Evolutionary conservation across 2,888 invertebrate genomes (phyloP).

Genomic region (Meiosimyza platycephala): DNA sequence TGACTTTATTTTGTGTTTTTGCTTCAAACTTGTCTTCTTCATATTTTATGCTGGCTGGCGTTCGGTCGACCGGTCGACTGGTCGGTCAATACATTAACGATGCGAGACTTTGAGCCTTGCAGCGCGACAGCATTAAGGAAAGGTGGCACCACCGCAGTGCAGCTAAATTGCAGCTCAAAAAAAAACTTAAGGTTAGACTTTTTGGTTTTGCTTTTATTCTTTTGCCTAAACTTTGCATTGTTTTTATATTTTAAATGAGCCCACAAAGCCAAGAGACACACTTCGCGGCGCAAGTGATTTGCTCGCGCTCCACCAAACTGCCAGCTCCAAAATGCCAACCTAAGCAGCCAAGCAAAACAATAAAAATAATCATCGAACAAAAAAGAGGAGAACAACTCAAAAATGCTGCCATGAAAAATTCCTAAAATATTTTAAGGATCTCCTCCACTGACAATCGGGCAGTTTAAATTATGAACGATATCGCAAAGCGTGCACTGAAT

Average conservation of each 20-base stretch:
- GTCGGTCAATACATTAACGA: constrained; percentile 49
- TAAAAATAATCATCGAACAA: not conserved
- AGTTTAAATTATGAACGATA: constrained; percentile 52
- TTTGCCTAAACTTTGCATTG: not conserved
- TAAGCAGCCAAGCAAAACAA: constrained; percentile 8
- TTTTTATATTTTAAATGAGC: not conserved
- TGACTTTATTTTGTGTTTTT: constrained; percentile 59
- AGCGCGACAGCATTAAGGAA: constrained; percentile 40
- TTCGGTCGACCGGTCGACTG: constrained; percentile 40
- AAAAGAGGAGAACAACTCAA: not conserved
- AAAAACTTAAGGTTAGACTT: not conserved
- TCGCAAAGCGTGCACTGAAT: constrained; percentile 56
- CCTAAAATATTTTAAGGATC: constrained; percentile 45
- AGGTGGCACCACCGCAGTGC: constrained; percentile 43
- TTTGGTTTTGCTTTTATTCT: not conserved
- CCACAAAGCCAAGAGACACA: constrained; percentile 19
- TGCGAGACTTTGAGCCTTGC: constrained; percentile 43
- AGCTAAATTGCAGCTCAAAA: not conserved
- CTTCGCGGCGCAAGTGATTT: constrained; percentile 30
- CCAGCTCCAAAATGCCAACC: constrained; percentile 30
- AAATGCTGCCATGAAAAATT: constrained; percentile 41
- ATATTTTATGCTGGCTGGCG: constrained; percentile 51
- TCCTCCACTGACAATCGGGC: constrained; percentile 38
- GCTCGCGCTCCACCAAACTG: constrained; percentile 30
- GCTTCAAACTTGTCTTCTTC: constrained; percentile 43